Conservation (phyloP, 2,888 invertebrate genomes). For the Epinotia bilunana region DNA sequence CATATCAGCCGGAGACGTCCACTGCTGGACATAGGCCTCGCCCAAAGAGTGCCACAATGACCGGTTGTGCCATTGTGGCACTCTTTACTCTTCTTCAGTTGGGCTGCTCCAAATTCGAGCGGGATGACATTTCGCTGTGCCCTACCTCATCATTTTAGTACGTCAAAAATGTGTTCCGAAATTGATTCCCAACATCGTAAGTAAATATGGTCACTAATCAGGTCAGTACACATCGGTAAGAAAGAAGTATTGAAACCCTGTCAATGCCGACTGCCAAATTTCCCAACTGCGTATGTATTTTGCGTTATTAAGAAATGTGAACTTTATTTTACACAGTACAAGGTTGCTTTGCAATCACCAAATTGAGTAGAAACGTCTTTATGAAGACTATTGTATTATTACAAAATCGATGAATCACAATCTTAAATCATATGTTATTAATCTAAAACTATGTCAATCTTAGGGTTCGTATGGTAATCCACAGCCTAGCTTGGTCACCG, state of each 20-base stretch:
- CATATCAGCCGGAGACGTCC: no score
- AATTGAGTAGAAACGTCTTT: not conserved
- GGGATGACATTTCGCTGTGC: no score
- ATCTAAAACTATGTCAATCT: conserved; percentile 1
- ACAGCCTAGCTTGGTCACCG: no score
- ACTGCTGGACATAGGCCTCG: no score
- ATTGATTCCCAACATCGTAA: not conserved
- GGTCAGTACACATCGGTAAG: not conserved
- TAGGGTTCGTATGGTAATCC: no score
- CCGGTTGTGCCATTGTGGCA: no score
- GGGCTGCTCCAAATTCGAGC: no score
- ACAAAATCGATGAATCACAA: not conserved
- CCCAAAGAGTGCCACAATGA: not conserved
- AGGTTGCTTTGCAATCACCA: conserved; percentile 9
- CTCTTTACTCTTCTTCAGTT: no score
- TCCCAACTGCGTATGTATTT: conserved; percentile 3
- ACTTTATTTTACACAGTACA: not conserved
- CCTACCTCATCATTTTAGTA: not conserved
- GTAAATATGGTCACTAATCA: not conserved
- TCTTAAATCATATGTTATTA: not conserved
- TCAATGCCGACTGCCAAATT: not conserved
- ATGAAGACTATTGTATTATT: not conserved
- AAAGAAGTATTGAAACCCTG: not conserved
- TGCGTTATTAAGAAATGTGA: conserved; percentile 4
- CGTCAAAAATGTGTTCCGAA: not conserved